A percentile compares a stretch with the other conserved stretches of the same genome.
These are phyloP conservation scores for Drosophila santomea DNA, from an alignment of 1,140 invertebrate genomes.

Conservation along the genomic window DNA sequence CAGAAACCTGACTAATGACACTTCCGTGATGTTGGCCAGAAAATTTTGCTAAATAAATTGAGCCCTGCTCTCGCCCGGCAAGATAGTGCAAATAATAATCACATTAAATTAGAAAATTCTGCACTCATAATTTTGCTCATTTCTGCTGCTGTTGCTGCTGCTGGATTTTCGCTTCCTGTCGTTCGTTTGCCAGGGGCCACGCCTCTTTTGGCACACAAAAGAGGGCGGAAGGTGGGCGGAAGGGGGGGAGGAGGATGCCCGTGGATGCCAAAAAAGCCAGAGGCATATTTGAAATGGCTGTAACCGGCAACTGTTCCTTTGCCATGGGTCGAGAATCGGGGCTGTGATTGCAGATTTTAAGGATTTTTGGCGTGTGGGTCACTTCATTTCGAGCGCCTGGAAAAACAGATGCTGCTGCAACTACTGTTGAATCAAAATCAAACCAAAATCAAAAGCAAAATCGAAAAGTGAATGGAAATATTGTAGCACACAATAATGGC, in stretches of 20 bases:
- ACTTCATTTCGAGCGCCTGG: slow-evolving; percentile 9
- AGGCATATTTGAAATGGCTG: slow-evolving; percentile 36
- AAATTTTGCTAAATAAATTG: slow-evolving; percentile 24
- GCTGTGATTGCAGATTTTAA: not conserved
- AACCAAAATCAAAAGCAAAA: slow-evolving; percentile 3
- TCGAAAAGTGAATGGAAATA: slow-evolving; percentile 30
- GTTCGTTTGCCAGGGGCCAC: slow-evolving; percentile 18
- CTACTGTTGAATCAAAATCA: not conserved
- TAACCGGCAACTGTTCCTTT: slow-evolving; percentile 34
- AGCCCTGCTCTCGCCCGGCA: slow-evolving; percentile 2
- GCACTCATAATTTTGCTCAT: slow-evolving; percentile 53
- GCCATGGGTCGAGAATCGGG: not conserved
- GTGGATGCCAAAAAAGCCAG: slow-evolving; percentile 47
- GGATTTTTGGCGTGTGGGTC: slow-evolving; percentile 1
- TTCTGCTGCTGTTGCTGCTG: slow-evolving; percentile 10
- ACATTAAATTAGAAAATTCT: slow-evolving; percentile 53
- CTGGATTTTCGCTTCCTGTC: slow-evolving; percentile 23
- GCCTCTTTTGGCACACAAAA: slow-evolving; percentile 36
- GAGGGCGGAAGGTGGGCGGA: not conserved
- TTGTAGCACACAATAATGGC: slow-evolving; percentile 34
- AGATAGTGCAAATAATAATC: slow-evolving; percentile 43
- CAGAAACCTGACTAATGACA: slow-evolving; percentile 20
- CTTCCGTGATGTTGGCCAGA: slow-evolving; percentile 5
- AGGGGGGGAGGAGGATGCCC: not conserved
- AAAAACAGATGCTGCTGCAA: not conserved